Evolutionary conservation across 2,888 invertebrate genomes (phyloP), one percentile per base, ranked within the genome.

Genomic region (Melanotus villosus): DNA sequence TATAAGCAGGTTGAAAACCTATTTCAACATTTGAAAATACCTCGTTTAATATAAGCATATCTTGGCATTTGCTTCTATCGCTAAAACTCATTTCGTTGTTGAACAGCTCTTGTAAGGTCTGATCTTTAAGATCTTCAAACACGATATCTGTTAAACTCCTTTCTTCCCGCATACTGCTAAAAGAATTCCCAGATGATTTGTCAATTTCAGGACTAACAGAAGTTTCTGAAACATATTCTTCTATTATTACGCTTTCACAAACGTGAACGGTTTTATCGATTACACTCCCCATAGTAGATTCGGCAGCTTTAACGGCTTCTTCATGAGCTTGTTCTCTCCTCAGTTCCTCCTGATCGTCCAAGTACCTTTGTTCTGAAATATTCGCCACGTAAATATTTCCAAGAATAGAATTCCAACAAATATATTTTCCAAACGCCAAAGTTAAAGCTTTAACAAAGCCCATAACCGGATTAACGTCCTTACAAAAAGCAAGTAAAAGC

Each of bases 401-500:
- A 6, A 87, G 84, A 1, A 84, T 79, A 14, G 80, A 73, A 41
- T 85, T 81, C 75, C 81, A 85, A 79, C 90, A 90, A 3, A 87
- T 84, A 62, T 83, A 83, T 76, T 86, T 87, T 1, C 90, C 90
- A 7, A 88, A 77, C 14, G 87, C 86, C 73, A 91, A 83, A 16
- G 87, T 86, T 16, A 91, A 75, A 0, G 90, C 90, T 71, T 87
- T 88, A 0, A 84, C 87, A 58, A 91, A 86, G 0, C 91, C 91
- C 74, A 85, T 81, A 3, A 86, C 81, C 0, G 89, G 87, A 76
- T 88, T 83, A 14, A 77, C 70, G 75, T 85, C 87, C 83, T 90
- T 91, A 77, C 91, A 91, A 75, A 91, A 89, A 16, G 88, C 88
- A 68, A 91, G 79, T 30, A 92, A 80, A 76, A 92, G 84, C 3